These are phyloP conservation scores for Daphoenositta chrysoptera DNA, from an alignment of 2,113 vertebrate species.

Conservation along the genomic window DNA sequence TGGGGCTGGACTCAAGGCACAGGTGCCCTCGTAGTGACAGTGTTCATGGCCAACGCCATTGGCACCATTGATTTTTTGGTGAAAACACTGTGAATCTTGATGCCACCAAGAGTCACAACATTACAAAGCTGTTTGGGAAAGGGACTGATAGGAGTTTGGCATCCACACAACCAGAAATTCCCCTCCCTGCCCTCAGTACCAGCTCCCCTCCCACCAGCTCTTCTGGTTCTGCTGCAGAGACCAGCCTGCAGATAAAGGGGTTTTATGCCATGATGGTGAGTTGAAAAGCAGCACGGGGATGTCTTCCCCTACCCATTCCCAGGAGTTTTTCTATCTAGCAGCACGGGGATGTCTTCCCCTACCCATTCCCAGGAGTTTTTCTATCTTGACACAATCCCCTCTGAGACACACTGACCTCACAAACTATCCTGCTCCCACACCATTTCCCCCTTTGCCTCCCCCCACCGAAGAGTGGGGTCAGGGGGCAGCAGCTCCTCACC, in stretches of 20 bases:
- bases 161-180: background rate
- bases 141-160: background rate
- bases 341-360: background rate
- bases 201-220: background rate
- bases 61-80: background rate
- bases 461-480: background rate
- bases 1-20: background rate
- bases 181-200: background rate
- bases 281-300: background rate
- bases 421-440: background rate
- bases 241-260: background rate
- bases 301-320: background rate
- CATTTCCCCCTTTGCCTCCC: background rate
- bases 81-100: background rate
- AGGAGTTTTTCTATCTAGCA: background rate
- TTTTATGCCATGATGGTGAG: accelerated
- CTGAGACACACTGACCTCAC: background rate
- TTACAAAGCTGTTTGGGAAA: background rate
- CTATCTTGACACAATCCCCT: background rate
- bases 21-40: background rate
- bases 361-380: background rate
- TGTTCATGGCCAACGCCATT: background rate
- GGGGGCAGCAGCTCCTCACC: background rate
- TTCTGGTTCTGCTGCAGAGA: background rate
- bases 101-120: background rate